These are phyloP conservation scores for Celastrina argiolus DNA, from an alignment of 2,888 invertebrate species.

Conservation along the genomic window DNA sequence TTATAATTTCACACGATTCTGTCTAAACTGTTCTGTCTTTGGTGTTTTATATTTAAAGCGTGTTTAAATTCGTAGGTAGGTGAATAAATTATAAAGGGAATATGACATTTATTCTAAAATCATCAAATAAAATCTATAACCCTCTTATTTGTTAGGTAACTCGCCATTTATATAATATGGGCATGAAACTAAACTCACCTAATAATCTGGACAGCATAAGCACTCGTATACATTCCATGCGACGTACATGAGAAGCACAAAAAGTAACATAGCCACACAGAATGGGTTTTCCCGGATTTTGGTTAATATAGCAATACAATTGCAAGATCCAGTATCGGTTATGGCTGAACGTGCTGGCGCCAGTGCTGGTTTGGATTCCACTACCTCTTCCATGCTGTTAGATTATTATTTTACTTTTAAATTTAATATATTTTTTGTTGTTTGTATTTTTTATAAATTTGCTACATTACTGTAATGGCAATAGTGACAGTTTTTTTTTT, in stretches of 20 bases:
- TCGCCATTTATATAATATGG: too few relatives aligned
- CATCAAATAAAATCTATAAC: too few relatives aligned
- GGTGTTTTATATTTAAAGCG: too few relatives aligned
- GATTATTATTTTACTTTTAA: background rate
- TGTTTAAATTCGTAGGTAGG: too few relatives aligned
- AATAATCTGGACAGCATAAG: background rate
- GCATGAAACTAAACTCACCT: background rate
- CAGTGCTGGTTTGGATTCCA: background rate
- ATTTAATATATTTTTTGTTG: too few relatives aligned
- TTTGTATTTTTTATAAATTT: too few relatives aligned
- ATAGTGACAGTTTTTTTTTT: too few relatives aligned
- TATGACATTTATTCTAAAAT: too few relatives aligned
- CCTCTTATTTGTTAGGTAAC: background rate
- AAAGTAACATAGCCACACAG: background rate
- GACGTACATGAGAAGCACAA: background rate
- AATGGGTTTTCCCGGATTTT: background rate
- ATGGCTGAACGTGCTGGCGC: background rate
- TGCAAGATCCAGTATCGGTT: background rate
- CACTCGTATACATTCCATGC: conserved; percentile 1
- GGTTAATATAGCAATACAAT: background rate
- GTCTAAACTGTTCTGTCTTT: too few relatives aligned
- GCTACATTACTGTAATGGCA: too few relatives aligned
- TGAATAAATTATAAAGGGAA: too few relatives aligned
- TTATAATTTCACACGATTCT: too few relatives aligned
- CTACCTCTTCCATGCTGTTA: background rate